phyloP scores from a whole-genome alignment of 2,797 vertebrate species.

The Enteromius paludinosus region DNA sequence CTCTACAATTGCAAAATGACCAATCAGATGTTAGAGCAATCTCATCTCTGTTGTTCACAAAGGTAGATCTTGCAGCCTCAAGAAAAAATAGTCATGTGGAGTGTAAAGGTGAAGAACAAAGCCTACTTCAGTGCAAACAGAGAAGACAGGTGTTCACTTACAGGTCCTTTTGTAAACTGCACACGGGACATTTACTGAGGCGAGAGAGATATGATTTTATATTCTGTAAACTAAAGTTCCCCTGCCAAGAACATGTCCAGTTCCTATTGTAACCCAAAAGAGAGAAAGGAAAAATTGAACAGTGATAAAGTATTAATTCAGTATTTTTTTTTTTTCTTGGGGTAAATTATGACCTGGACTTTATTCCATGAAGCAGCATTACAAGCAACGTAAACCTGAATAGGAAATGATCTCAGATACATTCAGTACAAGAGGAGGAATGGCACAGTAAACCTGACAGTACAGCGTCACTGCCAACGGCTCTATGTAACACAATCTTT shows the following conservation, averaged over 20 bases:
- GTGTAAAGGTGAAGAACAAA: not conserved
- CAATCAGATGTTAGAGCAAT: not conserved
- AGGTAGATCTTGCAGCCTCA: not conserved
- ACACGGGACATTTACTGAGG: not conserved
- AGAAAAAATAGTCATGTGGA: constrained; percentile 2
- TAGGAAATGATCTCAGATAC: not conserved
- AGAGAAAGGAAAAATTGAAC: not conserved
- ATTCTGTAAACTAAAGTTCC: not conserved
- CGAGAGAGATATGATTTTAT: not conserved
- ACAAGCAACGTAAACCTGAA: not conserved
- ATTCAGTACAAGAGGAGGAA: not conserved
- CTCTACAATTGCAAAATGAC: not conserved
- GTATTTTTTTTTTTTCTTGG: not conserved
- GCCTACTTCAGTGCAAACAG: constrained; percentile 10
- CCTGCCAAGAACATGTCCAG: not conserved
- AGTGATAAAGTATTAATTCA: not conserved
- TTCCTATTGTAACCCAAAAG: not conserved
- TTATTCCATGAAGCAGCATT: not conserved
- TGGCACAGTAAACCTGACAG: constrained; percentile 14
- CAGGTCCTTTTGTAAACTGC: not conserved
- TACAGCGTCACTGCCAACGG: not conserved
- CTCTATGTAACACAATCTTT: not conserved
- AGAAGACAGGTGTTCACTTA: constrained; percentile 29
- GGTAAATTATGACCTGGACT: not conserved
- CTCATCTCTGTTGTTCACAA: constrained; percentile 6